Evolutionary conservation across 2,113 vertebrate genomes (phyloP).

Genomic region (Chunga burmeisteri): DNA sequence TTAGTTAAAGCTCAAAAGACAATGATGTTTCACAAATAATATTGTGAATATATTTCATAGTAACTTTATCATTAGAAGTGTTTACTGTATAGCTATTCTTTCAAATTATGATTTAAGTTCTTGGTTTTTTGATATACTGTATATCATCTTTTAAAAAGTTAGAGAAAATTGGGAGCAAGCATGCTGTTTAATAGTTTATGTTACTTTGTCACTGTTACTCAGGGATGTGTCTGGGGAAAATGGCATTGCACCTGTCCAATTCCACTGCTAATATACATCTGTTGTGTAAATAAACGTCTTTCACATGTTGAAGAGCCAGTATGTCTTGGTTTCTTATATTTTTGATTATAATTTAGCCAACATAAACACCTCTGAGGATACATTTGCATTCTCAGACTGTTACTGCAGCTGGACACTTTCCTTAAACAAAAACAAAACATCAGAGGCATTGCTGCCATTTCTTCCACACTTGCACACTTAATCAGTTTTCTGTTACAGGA

Average conservation of each 20-base stretch:
- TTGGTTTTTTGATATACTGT: neutral
- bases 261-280: neutral
- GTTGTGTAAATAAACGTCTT: neutral
- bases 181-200: neutral
- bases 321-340: neutral
- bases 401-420: neutral
- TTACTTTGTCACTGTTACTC: neutral
- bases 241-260: neutral
- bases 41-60: neutral
- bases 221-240: neutral
- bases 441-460: neutral
- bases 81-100: neutral
- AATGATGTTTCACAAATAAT: neutral
- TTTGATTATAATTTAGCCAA: neutral
- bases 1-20: neutral
- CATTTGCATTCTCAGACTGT: constrained; percentile 49
- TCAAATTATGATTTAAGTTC: neutral
- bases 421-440: neutral
- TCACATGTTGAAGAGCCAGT: neutral
- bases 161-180: neutral
- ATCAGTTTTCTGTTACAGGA: constrained; percentile 64
- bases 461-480: neutral
- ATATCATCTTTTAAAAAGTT: neutral
- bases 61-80: neutral
- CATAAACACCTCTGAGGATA: neutral